Evolutionary conservation across 2,888 invertebrate species (phyloP).

Genomic region (Sinodicranocentrus sp.): DNA sequence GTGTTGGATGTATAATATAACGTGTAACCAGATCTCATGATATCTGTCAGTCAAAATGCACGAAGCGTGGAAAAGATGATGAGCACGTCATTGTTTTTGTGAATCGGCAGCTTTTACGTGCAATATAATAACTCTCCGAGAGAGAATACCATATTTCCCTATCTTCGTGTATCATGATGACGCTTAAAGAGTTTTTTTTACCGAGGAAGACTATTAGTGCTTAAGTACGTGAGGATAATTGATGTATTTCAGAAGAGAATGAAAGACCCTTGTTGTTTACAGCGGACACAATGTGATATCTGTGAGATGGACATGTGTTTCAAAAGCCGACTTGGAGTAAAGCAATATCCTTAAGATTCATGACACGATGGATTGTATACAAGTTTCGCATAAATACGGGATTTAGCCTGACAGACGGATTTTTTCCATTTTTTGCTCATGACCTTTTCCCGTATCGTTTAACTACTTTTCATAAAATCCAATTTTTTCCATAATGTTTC

Average conservation of each 20-base stretch:
- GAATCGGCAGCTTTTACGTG: conserved; percentile 60
- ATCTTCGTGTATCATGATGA: no score
- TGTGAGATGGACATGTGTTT: no score
- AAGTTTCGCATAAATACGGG: no score
- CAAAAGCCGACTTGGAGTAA: no score
- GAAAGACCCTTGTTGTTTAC: conserved; percentile 19
- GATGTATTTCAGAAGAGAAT: conserved; percentile 31
- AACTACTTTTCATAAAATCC: not conserved
- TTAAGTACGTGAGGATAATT: conserved; percentile 59
- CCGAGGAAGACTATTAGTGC: conserved; percentile 24
- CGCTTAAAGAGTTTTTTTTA: no score
- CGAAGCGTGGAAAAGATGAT: conserved; percentile 66
- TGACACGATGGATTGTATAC: no score
- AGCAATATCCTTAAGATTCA: no score
- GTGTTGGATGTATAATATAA: conserved; percentile 23
- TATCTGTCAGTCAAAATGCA: conserved; percentile 66
- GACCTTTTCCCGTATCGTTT: conserved; percentile 13
- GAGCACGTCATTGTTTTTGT: conserved; percentile 68
- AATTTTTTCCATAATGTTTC: not conserved
- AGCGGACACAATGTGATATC: not conserved
- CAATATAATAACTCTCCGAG: conserved; percentile 44
- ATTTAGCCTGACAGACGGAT: no score
- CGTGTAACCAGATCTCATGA: conserved; percentile 64
- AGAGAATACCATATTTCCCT: no score
- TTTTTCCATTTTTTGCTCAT: conserved; percentile 4